Percentiles rank a stretch among this genome's conserved stretches.
These are phyloP conservation scores for Acrobasis suavella DNA, from an alignment of 2,888 invertebrate genomes.

Conservation along the genomic window DNA sequence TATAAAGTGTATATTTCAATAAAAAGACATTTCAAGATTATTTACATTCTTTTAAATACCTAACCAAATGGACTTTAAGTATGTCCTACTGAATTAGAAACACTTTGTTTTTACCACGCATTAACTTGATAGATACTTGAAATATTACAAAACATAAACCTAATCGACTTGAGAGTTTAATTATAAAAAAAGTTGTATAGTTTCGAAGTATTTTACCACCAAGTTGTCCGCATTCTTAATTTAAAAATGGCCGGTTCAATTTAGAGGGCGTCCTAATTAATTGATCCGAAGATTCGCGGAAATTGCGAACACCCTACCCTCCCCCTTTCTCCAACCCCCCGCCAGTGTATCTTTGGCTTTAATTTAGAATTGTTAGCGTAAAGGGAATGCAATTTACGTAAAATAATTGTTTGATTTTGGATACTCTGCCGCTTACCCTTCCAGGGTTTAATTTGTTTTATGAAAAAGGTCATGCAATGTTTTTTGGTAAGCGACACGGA, in stretches of 20 bases:
- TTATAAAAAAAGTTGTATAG: slow-evolving; percentile 4
- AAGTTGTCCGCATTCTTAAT: slow-evolving; percentile 39
- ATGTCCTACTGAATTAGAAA: too few species aligned
- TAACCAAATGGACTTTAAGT: too few species aligned
- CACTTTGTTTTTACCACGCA: not conserved
- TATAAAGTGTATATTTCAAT: too few species aligned
- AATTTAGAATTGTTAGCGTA: slow-evolving; percentile 80
- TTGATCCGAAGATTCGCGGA: slow-evolving; percentile 76
- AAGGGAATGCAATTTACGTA: slow-evolving; percentile 80
- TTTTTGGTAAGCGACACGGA: slow-evolving; percentile 35
- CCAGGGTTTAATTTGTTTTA: slow-evolving; percentile 58
- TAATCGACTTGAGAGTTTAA: not conserved
- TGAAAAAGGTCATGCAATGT: slow-evolving; percentile 43
- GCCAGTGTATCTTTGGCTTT: slow-evolving; percentile 75
- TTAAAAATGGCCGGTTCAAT: slow-evolving; percentile 66
- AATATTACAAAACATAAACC: not conserved
- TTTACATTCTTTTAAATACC: too few species aligned
- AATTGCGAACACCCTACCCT: slow-evolving; percentile 56
- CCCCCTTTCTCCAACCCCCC: slow-evolving; percentile 34
- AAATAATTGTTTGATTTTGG: slow-evolving; percentile 80
- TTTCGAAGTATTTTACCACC: slow-evolving; percentile 33
- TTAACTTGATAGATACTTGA: not conserved
- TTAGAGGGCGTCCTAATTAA: slow-evolving; percentile 75
- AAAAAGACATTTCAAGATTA: too few species aligned
- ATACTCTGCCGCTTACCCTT: slow-evolving; percentile 58